Base-by-base conservation (phyloP, 2,888 invertebrate species). In the Sylvicola cinctus region DNA sequence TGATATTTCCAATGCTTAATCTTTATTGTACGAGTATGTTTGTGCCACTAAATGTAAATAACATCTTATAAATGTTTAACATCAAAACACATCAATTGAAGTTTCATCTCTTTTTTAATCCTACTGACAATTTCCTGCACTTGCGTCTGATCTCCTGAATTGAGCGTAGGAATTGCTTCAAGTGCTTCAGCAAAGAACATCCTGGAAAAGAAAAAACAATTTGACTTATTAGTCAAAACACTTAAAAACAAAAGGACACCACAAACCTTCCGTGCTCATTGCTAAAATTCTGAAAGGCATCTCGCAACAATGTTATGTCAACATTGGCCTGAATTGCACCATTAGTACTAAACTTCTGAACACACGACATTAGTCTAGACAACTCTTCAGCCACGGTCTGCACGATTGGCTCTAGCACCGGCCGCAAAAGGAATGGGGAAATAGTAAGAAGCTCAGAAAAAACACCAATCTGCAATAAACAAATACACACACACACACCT, bases 361-460 rank as follows among this genome's bases (percentile, higher is more conserved):
- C 77, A 52, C 83, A 81, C 26, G 76, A 74, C 62, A 87, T 80
- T 10, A 95, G 66, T 10, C 93, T 68, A 29, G 84, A 77, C 40
- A 93, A 61, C 62, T 95, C 93, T 60, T 93, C 90, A 41, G 84
- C 80, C 37, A 93, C 83, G 0, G 83, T 85, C 63, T 90, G 83
- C 30, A 90, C 77, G 43, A 93, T 81, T 46, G 77, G 74, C 13
- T 72, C 70, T 30, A 75, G 49, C 23, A 77, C 69, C 42, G 73
- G 69, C 15, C 73, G 66, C 43, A 90, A 68, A 52, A 90, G 67
- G 15, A 74, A 70, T 2, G 80, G 75, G 4, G 84, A 83, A 34
- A 78, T 69, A 12, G 61, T 57, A 30, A 65, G 68, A 44, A 58
- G 55, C 39, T 58, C 58, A 0, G 57, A 57, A 41, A 51, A 58